phyloP scores from a whole-genome alignment of 2,888 invertebrate species.

The Dryocosmus kuriphilus region DNA sequence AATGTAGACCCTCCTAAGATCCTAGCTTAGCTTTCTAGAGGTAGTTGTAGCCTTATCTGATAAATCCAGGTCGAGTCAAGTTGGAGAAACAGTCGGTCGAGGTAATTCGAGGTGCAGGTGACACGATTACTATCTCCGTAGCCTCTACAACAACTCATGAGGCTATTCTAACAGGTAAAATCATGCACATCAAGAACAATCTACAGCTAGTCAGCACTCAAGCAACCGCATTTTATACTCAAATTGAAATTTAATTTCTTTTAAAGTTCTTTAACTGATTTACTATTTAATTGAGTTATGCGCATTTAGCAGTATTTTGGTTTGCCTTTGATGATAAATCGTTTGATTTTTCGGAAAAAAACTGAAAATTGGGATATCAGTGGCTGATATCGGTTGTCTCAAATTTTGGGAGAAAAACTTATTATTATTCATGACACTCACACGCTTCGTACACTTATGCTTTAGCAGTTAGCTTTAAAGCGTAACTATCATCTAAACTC shows the following conservation, averaged over 20 bases:
- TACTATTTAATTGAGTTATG: not conserved
- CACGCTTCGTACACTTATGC: slow-evolving; percentile 32
- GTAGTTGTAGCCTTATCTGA: slow-evolving; percentile 66
- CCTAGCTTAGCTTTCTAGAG: slow-evolving; percentile 63
- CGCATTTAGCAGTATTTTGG: slow-evolving; percentile 4
- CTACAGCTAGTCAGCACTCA: slow-evolving; percentile 15
- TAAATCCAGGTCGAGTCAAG: slow-evolving; percentile 74
- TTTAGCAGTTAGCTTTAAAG: slow-evolving; percentile 24
- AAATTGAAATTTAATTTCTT: not conserved
- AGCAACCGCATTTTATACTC: slow-evolving; percentile 23
- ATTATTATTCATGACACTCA: slow-evolving; percentile 8
- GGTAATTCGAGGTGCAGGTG: slow-evolving; percentile 73
- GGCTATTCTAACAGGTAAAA: slow-evolving; percentile 83
- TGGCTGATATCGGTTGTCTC: too few relatives aligned
- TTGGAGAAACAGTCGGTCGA: slow-evolving; percentile 73
- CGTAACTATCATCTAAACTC: slow-evolving; percentile 12
- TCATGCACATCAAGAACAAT: slow-evolving; percentile 34
- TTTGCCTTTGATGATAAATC: slow-evolving; percentile 7
- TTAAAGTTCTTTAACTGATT: not conserved
- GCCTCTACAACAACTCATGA: slow-evolving; percentile 83
- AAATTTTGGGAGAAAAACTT: not conserved
- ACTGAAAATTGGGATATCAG: not conserved
- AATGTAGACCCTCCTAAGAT: slow-evolving; percentile 41
- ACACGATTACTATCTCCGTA: slow-evolving; percentile 78
- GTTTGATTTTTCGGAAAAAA: not conserved